Evolutionary conservation across 2,797 vertebrate species (phyloP), one percentile per base, ranked within the genome.

Genomic region (Propithecus perrieri): DNA sequence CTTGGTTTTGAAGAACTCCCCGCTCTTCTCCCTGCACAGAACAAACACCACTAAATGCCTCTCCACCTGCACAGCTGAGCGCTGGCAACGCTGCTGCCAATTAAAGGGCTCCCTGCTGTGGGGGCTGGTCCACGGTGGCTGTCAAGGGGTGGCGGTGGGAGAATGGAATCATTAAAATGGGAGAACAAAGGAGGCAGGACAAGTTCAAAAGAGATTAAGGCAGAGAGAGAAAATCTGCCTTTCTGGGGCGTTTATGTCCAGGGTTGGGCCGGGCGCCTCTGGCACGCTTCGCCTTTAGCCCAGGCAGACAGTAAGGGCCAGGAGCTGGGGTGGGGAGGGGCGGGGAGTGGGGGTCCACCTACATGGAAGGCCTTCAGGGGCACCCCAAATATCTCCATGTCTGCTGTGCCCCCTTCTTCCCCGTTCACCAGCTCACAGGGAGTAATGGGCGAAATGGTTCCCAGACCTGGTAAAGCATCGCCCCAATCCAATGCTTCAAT

Each of bases 141-240:
- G 95, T 97, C 26, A 84, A 92, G 97, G 96, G 96, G 81, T 93
- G 95, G 59, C 91, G 22, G 97, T 2, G 87, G 97, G 97, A 98
- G 97, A 92, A 97, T 89, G 78, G 94, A 97, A 98, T 98, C 98
- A 98, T 98, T 98, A 98, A 98, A 98, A 97, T 98, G 98, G 94
- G 79, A 97, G 98, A 98, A 98, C 97, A 98, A 98, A 98, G 91
- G 67, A 80, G 69, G 53, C 48, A 91, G 95, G 96, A 94, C 96
- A 96, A 96, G 95, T 98, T 98, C 95, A 97, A 98, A 98, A 96
- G 85, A 46, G 55, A 97, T 96, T 96, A 97, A 80, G 88, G 96
- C 94, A 89, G 89, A 91, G 97, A 97, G 97, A 92, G 96, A 98
- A 96, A 80, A 91, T 95, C 94, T 94, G 96, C 18, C 38, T 96